phyloP scores from a whole-genome alignment of 2,888 invertebrate genomes.

The Tetranychus truncatus region DNA sequence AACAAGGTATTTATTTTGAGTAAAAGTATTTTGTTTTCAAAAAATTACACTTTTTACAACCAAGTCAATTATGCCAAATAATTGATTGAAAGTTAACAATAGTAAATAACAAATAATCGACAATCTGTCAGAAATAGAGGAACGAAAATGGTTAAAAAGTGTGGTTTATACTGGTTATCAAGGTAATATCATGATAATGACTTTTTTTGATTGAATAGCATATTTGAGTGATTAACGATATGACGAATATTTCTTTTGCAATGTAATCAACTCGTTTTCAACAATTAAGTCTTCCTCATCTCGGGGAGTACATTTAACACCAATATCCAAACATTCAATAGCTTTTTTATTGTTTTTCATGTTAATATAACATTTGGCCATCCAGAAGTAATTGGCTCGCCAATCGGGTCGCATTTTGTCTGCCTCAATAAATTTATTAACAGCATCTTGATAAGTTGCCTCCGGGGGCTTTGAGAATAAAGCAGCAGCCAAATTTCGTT shows the following conservation, averaged over 20 bases:
- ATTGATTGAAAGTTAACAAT: too few species aligned
- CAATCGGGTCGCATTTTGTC: slow-evolving; percentile 11
- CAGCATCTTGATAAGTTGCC: slow-evolving; percentile 44
- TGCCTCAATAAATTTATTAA: slow-evolving; percentile 5
- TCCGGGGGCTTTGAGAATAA: slow-evolving; percentile 46
- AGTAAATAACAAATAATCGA: too few species aligned
- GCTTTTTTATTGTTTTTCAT: slow-evolving; percentile 13
- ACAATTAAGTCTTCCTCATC: slow-evolving; percentile 12
- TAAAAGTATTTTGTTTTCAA: too few species aligned
- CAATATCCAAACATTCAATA: slow-evolving; percentile 6
- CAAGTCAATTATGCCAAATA: too few species aligned
- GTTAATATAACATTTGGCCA: slow-evolving; percentile 4
- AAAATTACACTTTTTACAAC: too few species aligned
- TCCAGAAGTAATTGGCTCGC: slow-evolving; percentile 4
- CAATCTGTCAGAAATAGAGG: too few species aligned
- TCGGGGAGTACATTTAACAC: background rate
- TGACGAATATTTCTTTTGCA: slow-evolving; percentile 24
- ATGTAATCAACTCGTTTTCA: slow-evolving; percentile 11
- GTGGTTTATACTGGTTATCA: too few species aligned
- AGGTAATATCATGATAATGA: too few species aligned
- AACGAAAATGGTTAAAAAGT: too few species aligned
- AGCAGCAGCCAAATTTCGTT: slow-evolving; percentile 46
- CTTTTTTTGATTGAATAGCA: too few species aligned
- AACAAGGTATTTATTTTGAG: too few species aligned
- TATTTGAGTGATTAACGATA: slow-evolving; percentile 17